These are phyloP conservation scores for Drosophila melanogaster DNA, from an alignment of 1,140 invertebrate genomes.

Conservation along the genomic window Release_6_plus_ISO1_MT NT_033777.3:14130501-14131000, in stretches of 20 bases:
- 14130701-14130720: slow-evolving; percentile 74
- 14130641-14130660: not conserved
- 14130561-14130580: slow-evolving; percentile 64
- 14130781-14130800: slow-evolving; percentile 78
- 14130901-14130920: slow-evolving; percentile 30
- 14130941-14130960: slow-evolving; percentile 61
- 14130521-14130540: slow-evolving; percentile 48
- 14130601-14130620: slow-evolving; percentile 29
- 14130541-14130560: slow-evolving; percentile 31
- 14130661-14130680: slow-evolving; percentile 20
- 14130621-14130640: slow-evolving; percentile 24
- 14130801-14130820: slow-evolving; percentile 77
- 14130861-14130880: slow-evolving; percentile 82
- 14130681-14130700: slow-evolving; percentile 65
- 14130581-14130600: slow-evolving; percentile 57
- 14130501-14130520: slow-evolving; percentile 44
- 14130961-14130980: slow-evolving; percentile 68
- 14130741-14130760: slow-evolving; percentile 5
- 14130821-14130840: slow-evolving; percentile 76
- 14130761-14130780: slow-evolving; percentile 56
- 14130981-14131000: slow-evolving; percentile 72
- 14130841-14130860: slow-evolving; percentile 69
- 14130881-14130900: slow-evolving; percentile 47
- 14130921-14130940: slow-evolving; percentile 57
- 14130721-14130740: slow-evolving; percentile 55